Conservation (phyloP, 2,113 vertebrate species). For the Bucco capensis region DNA sequence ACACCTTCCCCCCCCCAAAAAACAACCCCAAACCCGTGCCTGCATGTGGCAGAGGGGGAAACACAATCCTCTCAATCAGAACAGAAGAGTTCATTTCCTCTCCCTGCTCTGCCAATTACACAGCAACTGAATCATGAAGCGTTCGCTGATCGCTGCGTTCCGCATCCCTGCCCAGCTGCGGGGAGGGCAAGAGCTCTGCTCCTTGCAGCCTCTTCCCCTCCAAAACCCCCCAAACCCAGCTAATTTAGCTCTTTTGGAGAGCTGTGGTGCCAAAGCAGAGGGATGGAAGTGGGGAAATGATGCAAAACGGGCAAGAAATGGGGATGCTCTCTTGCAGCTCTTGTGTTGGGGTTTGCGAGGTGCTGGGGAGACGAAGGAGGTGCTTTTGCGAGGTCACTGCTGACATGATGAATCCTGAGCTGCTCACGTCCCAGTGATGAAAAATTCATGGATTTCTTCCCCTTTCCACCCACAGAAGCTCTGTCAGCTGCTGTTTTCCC, state of each 20-base stretch:
- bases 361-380: neutral
- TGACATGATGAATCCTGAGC: neutral
- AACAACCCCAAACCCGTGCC: neutral
- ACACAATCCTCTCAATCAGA: neutral
- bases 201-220: neutral
- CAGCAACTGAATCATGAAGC: neutral
- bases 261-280: neutral
- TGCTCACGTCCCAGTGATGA: neutral
- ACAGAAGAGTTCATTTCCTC: neutral
- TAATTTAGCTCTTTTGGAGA: neutral
- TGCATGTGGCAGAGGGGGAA: neutral
- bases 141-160: neutral
- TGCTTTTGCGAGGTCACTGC: neutral
- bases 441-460: neutral
- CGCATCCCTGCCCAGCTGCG: neutral
- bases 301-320: accelerated
- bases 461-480: neutral
- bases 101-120: neutral
- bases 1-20: accelerated
- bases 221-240: neutral
- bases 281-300: too few species aligned
- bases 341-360: too few species aligned
- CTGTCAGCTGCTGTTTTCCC: neutral
- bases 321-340: too few species aligned
- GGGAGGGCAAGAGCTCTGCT: neutral